Evolutionary conservation across 1,140 invertebrate species (phyloP).

Genomic region (Sitophilus oryzae): DNA sequence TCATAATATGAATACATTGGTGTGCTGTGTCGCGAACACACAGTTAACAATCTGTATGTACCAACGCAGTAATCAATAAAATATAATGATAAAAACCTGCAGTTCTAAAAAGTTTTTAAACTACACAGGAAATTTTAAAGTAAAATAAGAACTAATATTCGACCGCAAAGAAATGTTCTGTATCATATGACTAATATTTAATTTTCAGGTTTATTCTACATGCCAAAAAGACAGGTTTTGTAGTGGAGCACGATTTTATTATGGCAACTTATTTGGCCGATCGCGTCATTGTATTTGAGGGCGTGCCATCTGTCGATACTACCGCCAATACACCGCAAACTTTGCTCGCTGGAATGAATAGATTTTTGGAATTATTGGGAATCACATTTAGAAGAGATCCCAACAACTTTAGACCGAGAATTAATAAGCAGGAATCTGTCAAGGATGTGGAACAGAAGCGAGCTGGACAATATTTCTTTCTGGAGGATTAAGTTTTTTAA

Average conservation of each 20-base stretch:
- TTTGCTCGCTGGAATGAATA: conserved; percentile 95
- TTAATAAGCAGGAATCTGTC: conserved; percentile 95
- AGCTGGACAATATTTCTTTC: conserved; percentile 97
- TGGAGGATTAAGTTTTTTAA: conserved; percentile 84
- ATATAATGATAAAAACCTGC: too few relatives aligned
- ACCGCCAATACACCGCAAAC: conserved; percentile 89
- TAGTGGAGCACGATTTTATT: conserved; percentile 99
- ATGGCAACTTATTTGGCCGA: conserved; percentile 99
- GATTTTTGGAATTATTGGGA: conserved; percentile 91
- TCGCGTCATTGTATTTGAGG: conserved; percentile 98
- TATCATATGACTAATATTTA: too few relatives aligned
- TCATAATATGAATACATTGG: too few relatives aligned
- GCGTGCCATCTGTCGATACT: conserved; percentile 81
- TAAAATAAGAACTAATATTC: too few relatives aligned
- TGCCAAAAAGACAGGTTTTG: conserved; percentile 98
- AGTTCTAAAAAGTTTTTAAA: too few relatives aligned
- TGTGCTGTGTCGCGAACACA: too few relatives aligned
- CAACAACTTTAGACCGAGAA: conserved; percentile 96
- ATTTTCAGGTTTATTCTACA: conserved; percentile 90
- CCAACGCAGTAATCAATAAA: too few relatives aligned
- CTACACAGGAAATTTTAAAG: too few relatives aligned
- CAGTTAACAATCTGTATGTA: too few relatives aligned
- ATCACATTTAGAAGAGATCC: conserved; percentile 99
- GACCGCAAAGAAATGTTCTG: too few relatives aligned
- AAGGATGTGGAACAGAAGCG: conserved; percentile 98